These are phyloP conservation scores for Metopia argyrocephala DNA, from an alignment of 2,888 invertebrate genomes.

Conservation along the genomic window DNA sequence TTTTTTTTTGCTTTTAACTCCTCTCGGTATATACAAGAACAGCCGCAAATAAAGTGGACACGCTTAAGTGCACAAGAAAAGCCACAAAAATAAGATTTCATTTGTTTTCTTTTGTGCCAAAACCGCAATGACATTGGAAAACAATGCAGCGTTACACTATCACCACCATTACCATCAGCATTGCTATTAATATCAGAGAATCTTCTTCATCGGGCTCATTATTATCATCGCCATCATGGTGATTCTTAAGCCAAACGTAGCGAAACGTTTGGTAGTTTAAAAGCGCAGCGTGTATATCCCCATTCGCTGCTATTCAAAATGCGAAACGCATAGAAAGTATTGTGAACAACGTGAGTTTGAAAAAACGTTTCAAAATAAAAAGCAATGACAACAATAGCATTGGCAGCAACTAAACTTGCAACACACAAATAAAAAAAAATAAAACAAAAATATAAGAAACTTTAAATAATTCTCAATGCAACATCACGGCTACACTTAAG, in stretches of 20 bases:
- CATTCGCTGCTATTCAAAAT: constrained; percentile 59
- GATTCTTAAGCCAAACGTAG: constrained; percentile 35
- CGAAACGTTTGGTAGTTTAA: constrained; percentile 19
- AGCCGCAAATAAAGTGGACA: constrained; percentile 29
- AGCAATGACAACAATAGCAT: neutral
- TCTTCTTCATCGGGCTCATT: neutral
- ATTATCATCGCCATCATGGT: constrained; percentile 58
- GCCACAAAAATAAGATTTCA: constrained; percentile 1
- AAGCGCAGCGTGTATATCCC: constrained; percentile 19
- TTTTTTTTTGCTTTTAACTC: neutral
- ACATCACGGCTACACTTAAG: constrained; percentile 49
- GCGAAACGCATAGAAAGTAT: constrained; percentile 59
- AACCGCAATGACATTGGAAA: constrained; percentile 56
- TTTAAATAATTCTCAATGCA: constrained; percentile 58
- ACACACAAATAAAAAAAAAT: constrained; percentile 39
- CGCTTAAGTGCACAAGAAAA: constrained; percentile 34
- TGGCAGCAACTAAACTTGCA: constrained; percentile 4
- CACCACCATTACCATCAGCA: constrained; percentile 59
- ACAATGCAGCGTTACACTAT: constrained; percentile 42
- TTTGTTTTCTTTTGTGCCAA: constrained; percentile 29
- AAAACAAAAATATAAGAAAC: too few relatives aligned
- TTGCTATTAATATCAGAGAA: neutral
- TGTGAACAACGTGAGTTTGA: constrained; percentile 32
- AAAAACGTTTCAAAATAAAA: constrained; percentile 10
- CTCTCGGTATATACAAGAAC: neutral